Evolutionary conservation across 2,888 invertebrate genomes (phyloP), one percentile per base, ranked within the genome.

Genomic region (Apamea anceps): DNA sequence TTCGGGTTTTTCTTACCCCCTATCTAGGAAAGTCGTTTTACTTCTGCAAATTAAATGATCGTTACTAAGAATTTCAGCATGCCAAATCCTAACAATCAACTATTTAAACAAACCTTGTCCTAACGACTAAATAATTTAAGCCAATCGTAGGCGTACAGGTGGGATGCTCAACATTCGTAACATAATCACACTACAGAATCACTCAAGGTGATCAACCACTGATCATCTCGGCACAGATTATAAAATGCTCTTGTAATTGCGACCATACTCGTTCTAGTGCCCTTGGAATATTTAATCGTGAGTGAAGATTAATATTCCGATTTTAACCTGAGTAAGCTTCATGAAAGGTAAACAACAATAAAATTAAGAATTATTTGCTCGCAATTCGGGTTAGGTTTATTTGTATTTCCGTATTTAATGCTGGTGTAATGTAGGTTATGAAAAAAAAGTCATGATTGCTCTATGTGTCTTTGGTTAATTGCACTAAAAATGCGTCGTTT

Each of bases 201-300:
- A 68, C 51, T 88, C 89, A 89, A 89, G 89, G 89, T 87, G 85
- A 89, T 80, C 89, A 54, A 87, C 81, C 79, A 75, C 72, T 80
- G 88, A 88, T 79, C 85, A 84, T 89, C 88, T 65, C 37, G 78
- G 67, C 85, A 88, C 82, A 88, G 84, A 88, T 87, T 84, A 85
- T 86, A 85, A 88, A 87, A 85, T 86, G 81, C 72, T 78, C 80
- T 80, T 68, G 80, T 89, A 89, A 88, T 89, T 88, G 82, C 83
- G 80, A 74, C 68, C 79, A 84, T 72, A 81, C 80, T 77, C 62
- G 75, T 73, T 72, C 15, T 72, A 37, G 45, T 80, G 82, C 83
- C 88, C 88, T 86, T 88, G 85, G 73, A 81, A 83, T 86, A 84
- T 84, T 79, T 76, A 75, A 79, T 72, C 54, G 62, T 68, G 21